Base-by-base conservation (phyloP, 2,113 vertebrate genomes). In the Sphaerodactylus townsendi region DNA sequence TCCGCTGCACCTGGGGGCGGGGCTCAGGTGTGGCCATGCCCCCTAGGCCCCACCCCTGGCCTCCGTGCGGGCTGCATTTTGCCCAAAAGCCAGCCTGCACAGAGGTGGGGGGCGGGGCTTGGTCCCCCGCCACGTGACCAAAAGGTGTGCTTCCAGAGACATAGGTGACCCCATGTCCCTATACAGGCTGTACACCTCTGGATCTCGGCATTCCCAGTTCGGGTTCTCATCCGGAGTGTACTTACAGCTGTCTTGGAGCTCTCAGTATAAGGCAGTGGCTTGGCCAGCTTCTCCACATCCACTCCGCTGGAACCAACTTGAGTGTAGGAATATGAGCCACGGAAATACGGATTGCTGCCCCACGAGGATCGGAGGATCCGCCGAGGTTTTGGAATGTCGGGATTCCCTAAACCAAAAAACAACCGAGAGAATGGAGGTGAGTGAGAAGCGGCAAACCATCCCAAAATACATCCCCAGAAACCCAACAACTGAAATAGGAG, bases 301-400 rank as follows among this genome's bases (percentile, higher is more conserved):
- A 94, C 97, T 81, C 99, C 99, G 0, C 97, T 99, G 1, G 98
- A 99, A 79, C 99, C 99, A 65, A 99, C 99, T 81, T 98, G 97
- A 66, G 98, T 99, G 92, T 98, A 99, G 21, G 99, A 99, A 94
- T 99, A 99, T 82, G 99, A 99, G 28, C 99, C 99, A 39, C 96
- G 95, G 95, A 99, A 98, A 89, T 97, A 93, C 2, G 98, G 97
- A 92, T 99, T 98, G 89, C 97, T 99, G 92, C 98, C 98, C 99
- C 99, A 99, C 2, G 97, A 97, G 5, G 99, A 99, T 73, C 98
- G 98, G 95, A 99, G 95, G 95, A 99, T 97, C 71, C 98, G 96
- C 50, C 97, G 96, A 86, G 99, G 99, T 93, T 99, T 99, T 11
- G 98, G 98, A 97, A 99, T 99, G 97, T 99, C 96, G 68, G 98